Evolutionary conservation across 2,888 invertebrate species (phyloP), one percentile per base, ranked within the genome.

Genomic region (Rhimphoctona megacephalus): DNA sequence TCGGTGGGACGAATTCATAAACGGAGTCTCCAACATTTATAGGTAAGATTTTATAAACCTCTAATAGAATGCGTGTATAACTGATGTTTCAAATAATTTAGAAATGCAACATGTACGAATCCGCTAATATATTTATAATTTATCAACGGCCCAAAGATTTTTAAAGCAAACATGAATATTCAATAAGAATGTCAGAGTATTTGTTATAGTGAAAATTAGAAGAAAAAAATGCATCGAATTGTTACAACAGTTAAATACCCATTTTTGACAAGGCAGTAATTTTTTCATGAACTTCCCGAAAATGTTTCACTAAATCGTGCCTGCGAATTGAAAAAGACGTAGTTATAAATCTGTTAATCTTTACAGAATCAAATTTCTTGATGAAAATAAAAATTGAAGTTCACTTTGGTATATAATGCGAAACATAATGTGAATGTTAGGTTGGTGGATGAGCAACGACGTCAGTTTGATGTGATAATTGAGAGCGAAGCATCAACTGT

Each of bases 1-100:
- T 77, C 96, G 96, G 90, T 97, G 97, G 97, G 95, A 96, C 61
- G 96, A 96, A 90, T 97, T 97, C 92, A 94, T 97, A 81, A 95
- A 96, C 19, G 96, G 96, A 36, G 95, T 97, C 4, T 95, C 96
- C 64, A 96, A 95, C 88, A 94, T 97, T n/a, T 95, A 94, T 72
- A 94, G 95, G 89, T 94, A 95, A 84, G 76, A 46, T 76, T 14
- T 0, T 4, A 54, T 22, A n/a, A n/a, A 57, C 7, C 33, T 19
- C 9, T 93, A 94, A 83, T 94, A 96, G 33, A 57, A 61, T 94
- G 7, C 5, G 19, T 49, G 5, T 19, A n/a, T 30, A 4, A 14
- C 57, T 57, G 1, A 49, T 49, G 7, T 49, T 49, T 49, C 17
- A 57, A 57, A 57, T 11, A 22, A 57, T 22, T 25, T 0, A 57